These are phyloP conservation scores for Drosophila fuyamai DNA, from an alignment of 1,140 invertebrate species.

Conservation along the genomic window DNA sequence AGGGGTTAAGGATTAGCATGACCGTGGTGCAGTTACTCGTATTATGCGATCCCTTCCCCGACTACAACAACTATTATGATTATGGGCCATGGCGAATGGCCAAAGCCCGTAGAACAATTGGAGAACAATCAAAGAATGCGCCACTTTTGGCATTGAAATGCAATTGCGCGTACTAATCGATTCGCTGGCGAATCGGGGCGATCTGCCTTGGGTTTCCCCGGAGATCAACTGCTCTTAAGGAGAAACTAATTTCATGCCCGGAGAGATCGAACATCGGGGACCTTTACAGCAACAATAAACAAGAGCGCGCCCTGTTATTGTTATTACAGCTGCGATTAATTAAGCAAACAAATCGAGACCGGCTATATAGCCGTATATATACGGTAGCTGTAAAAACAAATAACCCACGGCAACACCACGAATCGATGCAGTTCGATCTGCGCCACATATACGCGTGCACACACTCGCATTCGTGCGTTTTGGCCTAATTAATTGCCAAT, in stretches of 20 bases:
- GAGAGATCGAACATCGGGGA: conserved; percentile 5
- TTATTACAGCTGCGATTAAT: conserved; percentile 83
- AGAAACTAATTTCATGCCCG: conserved; percentile 61
- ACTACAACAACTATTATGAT: conserved; percentile 18
- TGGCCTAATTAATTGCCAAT: conserved; percentile 81
- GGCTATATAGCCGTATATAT: conserved; percentile 43
- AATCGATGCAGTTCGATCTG: conserved; percentile 21
- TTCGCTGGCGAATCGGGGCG: conserved; percentile 21
- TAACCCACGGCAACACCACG: conserved; percentile 55
- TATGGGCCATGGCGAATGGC: conserved; percentile 62
- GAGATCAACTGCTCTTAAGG: conserved; percentile 11
- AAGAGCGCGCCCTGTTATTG: conserved; percentile 36
- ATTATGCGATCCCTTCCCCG: conserved; percentile 6
- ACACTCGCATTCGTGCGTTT: conserved; percentile 59
- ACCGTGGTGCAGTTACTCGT: conserved; percentile 9
- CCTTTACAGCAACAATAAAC: not conserved
- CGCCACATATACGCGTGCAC: not conserved
- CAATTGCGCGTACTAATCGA: conserved; percentile 78
- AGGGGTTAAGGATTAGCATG: conserved; percentile 72
- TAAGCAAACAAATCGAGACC: conserved; percentile 75
- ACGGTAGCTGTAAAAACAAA: conserved; percentile 81
- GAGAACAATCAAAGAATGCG: conserved; percentile 66
- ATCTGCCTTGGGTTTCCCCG: not conserved
- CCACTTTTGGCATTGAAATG: conserved; percentile 70
- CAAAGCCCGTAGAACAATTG: conserved; percentile 52